Evolutionary conservation across 1,140 invertebrate genomes (phyloP), one percentile per base, ranked within the genome.

Genomic region (Augochlora pura): DNA sequence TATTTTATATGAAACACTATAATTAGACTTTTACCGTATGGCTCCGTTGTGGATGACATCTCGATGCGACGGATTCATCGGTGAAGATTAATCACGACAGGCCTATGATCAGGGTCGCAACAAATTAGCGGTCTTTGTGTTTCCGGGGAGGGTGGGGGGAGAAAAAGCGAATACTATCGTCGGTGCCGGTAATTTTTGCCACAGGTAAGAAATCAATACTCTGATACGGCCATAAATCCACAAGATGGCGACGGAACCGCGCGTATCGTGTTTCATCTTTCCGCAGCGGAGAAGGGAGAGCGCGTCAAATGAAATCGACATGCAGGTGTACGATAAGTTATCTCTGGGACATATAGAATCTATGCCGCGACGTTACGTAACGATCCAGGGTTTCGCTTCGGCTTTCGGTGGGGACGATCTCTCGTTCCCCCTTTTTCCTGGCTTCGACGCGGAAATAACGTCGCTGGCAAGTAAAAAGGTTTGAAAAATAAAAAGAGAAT

Each of bases 171-270:
- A 14, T 23, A n/a, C 42, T 23, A 59, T 10, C 54, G 21, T 62
- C 52, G 66, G 16, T 57, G n/a, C 42, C 67, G 67, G 18, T 77
- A 77, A 77, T 77, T 77, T 77, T 77, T 71, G 75, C 46, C 75
- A 63, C 67, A 68, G 62, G 32, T 67, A 64, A 80, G 70, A 68
- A 63, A 82, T 82, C 81, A 82, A 82, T 82, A 82, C 59, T 60
- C 25, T 75, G 71, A 46, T 82, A 69, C 77, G 39, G 66, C 74
- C 70, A 42, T 75, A 75, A 65, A 74, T 52, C 77, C 77, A 73
- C 49, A 42, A 82, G 81, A 72, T 80, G 81, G 71, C 77, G 77
- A 72, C 60, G 60, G 77, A n/a, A 77, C 60, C 46, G 46, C 59
- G 32, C 10, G 60, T 77, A 77, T 72, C 59, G 68, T 27, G 68